A percentile compares a stretch with the other conserved stretches of the same genome.
Conservation (phyloP, 2,888 invertebrate species). For the Adelphocoris suturalis region DNA sequence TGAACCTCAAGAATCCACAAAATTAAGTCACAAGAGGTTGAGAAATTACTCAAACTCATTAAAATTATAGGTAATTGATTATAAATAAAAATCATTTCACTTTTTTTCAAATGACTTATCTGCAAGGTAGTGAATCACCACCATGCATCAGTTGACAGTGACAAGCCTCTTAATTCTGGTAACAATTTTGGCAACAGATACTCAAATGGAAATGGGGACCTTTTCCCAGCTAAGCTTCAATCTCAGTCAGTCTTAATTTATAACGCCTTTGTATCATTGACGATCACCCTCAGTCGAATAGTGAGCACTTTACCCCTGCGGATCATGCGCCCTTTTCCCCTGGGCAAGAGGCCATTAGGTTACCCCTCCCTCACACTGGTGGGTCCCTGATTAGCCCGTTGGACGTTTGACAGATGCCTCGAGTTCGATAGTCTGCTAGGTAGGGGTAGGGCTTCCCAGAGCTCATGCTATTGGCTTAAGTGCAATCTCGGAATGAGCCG, state of each 20-base stretch:
- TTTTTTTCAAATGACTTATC: too few relatives aligned
- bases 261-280: conserved; percentile 57
- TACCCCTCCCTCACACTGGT: not conserved
- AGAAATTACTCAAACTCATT: too few relatives aligned
- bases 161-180: too few relatives aligned
- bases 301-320: conserved; percentile 11
- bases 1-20: too few relatives aligned
- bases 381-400: conserved; percentile 58
- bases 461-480: conserved; percentile 52
- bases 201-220: not conserved
- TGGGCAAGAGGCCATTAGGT: conserved; percentile 47
- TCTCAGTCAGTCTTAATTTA: conserved; percentile 66
- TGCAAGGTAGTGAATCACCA: too few relatives aligned
- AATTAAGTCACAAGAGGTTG: too few relatives aligned
- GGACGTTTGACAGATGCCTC: conserved; percentile 69
- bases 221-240: not conserved
- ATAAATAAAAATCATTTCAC: too few relatives aligned
- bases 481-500: conserved; percentile 38
- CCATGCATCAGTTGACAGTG: too few relatives aligned
- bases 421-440: conserved; percentile 45
- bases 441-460: not conserved
- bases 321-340: conserved; percentile 65
- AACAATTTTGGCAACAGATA: too few relatives aligned
- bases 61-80: too few relatives aligned
- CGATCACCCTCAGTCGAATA: not conserved